phyloP scores from a whole-genome alignment of 2,888 invertebrate genomes.

The Mimumesa dahlbomi region DNA sequence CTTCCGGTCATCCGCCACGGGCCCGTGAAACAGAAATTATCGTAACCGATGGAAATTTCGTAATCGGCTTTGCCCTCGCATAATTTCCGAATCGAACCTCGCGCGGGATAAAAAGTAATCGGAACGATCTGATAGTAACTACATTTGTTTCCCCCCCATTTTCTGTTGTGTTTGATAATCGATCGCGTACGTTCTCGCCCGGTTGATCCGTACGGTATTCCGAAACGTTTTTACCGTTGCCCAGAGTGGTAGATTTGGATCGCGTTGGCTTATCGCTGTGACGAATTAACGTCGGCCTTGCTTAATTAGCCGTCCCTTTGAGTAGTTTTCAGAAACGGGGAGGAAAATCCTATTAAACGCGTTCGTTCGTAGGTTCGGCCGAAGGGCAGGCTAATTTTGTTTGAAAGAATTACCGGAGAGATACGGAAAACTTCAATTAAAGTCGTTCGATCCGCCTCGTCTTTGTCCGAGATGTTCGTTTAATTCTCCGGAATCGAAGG shows the following conservation, averaged over 20 bases:
- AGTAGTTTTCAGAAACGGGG: slow-evolving; percentile 3
- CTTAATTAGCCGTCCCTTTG: slow-evolving; percentile 3
- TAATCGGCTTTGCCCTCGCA: no score
- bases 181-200: no score
- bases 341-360: slow-evolving; percentile 6
- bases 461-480: background rate
- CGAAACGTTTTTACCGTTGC: background rate
- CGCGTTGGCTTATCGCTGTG: background rate
- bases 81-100: no score
- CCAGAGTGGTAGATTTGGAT: background rate
- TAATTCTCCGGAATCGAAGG: no score
- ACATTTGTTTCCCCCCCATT: no score
- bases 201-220: no score
- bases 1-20: slow-evolving; percentile 1
- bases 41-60: no score
- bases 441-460: background rate
- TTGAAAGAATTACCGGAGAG: background rate
- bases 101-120: no score
- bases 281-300: background rate
- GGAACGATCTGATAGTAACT: no score
- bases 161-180: no score
- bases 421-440: background rate
- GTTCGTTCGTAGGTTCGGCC: background rate
- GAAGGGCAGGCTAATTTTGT: slow-evolving; percentile 1
- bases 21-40: background rate